A percentile compares a stretch with the other conserved stretches of the same genome.
These are phyloP conservation scores for Daubentonia madagascariensis DNA, from an alignment of 2,113 vertebrate species.

Conservation along the genomic window DNA sequence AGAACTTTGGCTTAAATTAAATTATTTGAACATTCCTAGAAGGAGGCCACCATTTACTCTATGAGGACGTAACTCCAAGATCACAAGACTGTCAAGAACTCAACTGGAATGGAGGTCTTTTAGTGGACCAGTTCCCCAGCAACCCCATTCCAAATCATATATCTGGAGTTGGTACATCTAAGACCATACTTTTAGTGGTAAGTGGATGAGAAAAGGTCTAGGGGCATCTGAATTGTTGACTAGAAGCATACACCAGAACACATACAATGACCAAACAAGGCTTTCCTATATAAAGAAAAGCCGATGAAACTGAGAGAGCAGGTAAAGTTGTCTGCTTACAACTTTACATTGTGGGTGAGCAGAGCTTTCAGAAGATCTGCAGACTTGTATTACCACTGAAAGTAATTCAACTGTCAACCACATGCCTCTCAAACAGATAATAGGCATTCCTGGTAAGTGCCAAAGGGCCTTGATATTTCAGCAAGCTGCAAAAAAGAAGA, in stretches of 20 bases:
- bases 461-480: not conserved
- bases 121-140: not conserved
- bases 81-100: not conserved
- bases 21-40: not conserved
- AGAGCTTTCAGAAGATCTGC: not conserved
- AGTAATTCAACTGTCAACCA: not conserved
- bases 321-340: not conserved
- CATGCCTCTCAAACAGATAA: not conserved
- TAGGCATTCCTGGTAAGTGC: not conserved
- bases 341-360: not conserved
- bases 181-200: not conserved
- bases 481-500: slow-evolving; percentile 10
- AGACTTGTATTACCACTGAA: not conserved
- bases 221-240: not conserved
- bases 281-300: not conserved
- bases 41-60: not conserved
- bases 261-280: not conserved
- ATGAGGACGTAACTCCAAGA: not conserved
- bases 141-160: not conserved
- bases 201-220: not conserved
- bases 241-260: not conserved
- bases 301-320: not conserved
- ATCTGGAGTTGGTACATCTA: not conserved
- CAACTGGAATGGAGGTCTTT: not conserved
- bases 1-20: not conserved